Percentiles rank a stretch among this genome's conserved stretches.
phyloP scores from a whole-genome alignment of 1,140 invertebrate genomes.

The Plutomurus gul region DNA sequence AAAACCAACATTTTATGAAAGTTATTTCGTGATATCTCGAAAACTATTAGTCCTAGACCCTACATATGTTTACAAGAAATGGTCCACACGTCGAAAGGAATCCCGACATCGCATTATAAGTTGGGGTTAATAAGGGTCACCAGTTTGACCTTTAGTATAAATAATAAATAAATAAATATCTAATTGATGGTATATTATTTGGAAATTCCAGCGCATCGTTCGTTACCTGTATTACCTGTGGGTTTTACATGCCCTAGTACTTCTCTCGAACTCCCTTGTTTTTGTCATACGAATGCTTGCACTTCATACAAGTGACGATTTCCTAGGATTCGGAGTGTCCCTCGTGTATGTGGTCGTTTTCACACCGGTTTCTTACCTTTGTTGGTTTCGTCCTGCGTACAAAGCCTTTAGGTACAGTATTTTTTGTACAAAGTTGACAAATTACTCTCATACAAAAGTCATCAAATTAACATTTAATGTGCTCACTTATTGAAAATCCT shows the following conservation, averaged over 20 bases:
- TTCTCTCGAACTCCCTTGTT: conserved; percentile 83
- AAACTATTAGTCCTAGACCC: too few species aligned
- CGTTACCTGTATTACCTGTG: conserved; percentile 93
- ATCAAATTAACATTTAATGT: conserved; percentile 54
- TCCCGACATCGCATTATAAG: too few species aligned
- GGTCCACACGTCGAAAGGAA: too few species aligned
- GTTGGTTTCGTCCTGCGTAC: conserved; percentile 90
- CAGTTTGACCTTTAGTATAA: too few species aligned
- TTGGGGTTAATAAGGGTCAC: too few species aligned
- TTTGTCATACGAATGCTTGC: conserved; percentile 69
- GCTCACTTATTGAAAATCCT: conserved; percentile 57
- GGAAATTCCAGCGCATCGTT: conserved; percentile 95
- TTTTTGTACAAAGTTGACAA: conserved; percentile 47
- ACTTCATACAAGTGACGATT: conserved; percentile 59
- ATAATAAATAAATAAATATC: too few species aligned
- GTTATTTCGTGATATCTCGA: too few species aligned
- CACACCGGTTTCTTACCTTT: conserved; percentile 95
- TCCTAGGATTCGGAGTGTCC: conserved; percentile 83
- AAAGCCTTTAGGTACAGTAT: conserved; percentile 76
- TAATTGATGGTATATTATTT: too few species aligned
- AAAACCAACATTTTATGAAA: too few species aligned
- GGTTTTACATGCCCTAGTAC: conserved; percentile 87
- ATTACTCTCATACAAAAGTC: conserved; percentile 6
- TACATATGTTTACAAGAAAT: too few species aligned
- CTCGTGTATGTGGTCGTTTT: conserved; percentile 90